These are phyloP conservation scores for Lanistes nyassanus DNA, from an alignment of 1,140 invertebrate genomes.

Conservation along the genomic window DNA sequence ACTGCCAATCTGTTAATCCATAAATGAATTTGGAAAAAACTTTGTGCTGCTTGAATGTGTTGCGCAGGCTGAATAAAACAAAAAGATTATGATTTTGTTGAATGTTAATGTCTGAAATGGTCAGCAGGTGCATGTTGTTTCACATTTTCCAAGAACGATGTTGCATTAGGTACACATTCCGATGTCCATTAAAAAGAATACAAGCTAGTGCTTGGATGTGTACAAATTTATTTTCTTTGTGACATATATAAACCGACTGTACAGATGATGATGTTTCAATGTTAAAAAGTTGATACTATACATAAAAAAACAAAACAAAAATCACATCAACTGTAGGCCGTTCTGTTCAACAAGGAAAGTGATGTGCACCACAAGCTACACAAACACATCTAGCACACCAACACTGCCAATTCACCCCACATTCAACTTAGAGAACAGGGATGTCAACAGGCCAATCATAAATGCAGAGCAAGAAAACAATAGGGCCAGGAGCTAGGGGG, in stretches of 20 bases:
- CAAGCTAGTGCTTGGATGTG: too few species aligned
- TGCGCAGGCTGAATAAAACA: too few species aligned
- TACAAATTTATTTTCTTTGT: conserved; percentile 11
- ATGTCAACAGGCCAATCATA: background rate
- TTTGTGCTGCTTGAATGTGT: too few species aligned
- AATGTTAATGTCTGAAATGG: too few species aligned
- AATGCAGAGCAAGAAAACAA: conserved; percentile 7
- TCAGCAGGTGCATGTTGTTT: too few species aligned
- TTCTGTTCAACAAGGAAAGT: conserved; percentile 15
- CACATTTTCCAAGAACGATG: too few species aligned
- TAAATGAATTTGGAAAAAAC: too few species aligned
- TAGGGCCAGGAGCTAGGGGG: background rate
- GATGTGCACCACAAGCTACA: conserved; percentile 11
- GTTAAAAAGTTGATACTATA: conserved; percentile 1
- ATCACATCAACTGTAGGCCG: conserved; percentile 12
- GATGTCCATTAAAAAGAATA: too few species aligned
- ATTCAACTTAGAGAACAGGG: background rate
- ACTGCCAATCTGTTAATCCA: too few species aligned
- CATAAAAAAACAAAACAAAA: background rate
- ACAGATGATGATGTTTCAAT: conserved; percentile 1
- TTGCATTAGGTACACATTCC: too few species aligned
- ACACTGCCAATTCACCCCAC: background rate
- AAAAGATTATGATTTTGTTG: too few species aligned
- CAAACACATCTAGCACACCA: conserved; percentile 17
- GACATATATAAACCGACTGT: conserved; percentile 23